These are phyloP conservation scores for Eutrigla gurnardus DNA, from an alignment of 2,797 vertebrate genomes.

Conservation along the genomic window DNA sequence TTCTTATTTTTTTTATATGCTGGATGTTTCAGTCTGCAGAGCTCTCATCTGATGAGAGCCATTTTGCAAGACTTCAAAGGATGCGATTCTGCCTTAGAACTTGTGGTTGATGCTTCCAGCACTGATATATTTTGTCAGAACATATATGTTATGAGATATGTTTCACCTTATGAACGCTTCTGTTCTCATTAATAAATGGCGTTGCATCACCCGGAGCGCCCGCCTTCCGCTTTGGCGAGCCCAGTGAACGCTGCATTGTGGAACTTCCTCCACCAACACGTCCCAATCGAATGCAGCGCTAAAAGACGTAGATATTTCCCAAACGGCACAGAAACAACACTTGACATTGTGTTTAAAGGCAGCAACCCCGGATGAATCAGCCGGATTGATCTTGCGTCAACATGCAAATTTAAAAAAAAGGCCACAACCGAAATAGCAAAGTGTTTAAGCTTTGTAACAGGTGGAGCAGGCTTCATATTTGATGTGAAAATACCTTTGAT, in stretches of 20 bases:
- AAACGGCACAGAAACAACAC: constrained; percentile 60
- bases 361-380: constrained; percentile 55
- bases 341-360: constrained; percentile 56
- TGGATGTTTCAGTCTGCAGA: constrained; percentile 70
- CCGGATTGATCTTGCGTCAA: constrained; percentile 40
- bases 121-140: constrained; percentile 63
- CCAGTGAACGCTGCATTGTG: constrained; percentile 49
- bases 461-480: constrained; percentile 37
- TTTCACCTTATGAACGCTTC: constrained; percentile 40
- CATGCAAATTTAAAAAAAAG: constrained; percentile 43
- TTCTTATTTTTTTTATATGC: constrained; percentile 68
- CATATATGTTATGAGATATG: constrained; percentile 37
- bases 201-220: constrained; percentile 19
- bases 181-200: constrained; percentile 33
- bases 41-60: constrained; percentile 76
- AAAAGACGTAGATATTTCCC: constrained; percentile 68
- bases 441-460: constrained; percentile 39
- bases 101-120: constrained; percentile 51
- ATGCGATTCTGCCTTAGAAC: constrained; percentile 59
- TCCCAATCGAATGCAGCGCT: constrained; percentile 44
- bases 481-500: constrained; percentile 40
- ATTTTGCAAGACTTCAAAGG: constrained; percentile 81
- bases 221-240: constrained; percentile 26
- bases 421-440: constrained; percentile 42
- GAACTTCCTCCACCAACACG: constrained; percentile 51